Base-by-base conservation (phyloP, 2,113 vertebrate genomes). In the Ceratotherium simum region DNA sequence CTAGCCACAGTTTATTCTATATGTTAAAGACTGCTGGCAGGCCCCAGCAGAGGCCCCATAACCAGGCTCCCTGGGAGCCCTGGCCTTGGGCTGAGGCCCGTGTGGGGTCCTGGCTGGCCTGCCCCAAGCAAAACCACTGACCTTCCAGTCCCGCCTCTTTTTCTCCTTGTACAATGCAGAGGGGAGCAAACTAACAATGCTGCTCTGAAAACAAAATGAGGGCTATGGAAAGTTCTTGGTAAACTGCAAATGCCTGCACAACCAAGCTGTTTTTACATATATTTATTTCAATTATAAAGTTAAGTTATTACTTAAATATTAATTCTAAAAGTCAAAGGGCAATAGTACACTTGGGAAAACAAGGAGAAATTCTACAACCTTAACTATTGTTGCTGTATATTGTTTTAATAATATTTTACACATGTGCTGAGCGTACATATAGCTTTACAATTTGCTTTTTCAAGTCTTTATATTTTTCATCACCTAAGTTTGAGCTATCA, bases 281-380 rank as follows among this genome's bases (percentile, higher is more conserved):
- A 21, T 33, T n/a, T 31, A 65, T 33, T 76, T 95, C 18, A 56
- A 67, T 93, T 91, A 88, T n/a, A 27, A 93, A 78, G n/a, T 62
- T 58, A 62, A 79, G 25, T 33, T 78, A 65, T 67, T 64, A 29
- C 16, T 82, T 80, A 92, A 92, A 91, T 46, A 87, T 70, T 70
- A 95, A 92, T 76, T 76, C 79, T 62, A 18, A 95, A 91, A 85
- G 46, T 60, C 65, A 67, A 97, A 93, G 48, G n/a, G 39, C 23
- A 86, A 58, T 46, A 16, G n/a, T 18, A 65, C 42, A 60, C 23
- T 70, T 11, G 54, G 5, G n/a, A 84, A 94, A 87, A 78, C 46
- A 58, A 65, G 33, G 54, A 87, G 39, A 90, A 79, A 60, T 72
- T 65, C 76, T 17, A 46, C 46, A 78, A n/a, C 36, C 46, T 72